Conservation (phyloP, 2,888 invertebrate genomes). For the Rhingia rostrata region DNA sequence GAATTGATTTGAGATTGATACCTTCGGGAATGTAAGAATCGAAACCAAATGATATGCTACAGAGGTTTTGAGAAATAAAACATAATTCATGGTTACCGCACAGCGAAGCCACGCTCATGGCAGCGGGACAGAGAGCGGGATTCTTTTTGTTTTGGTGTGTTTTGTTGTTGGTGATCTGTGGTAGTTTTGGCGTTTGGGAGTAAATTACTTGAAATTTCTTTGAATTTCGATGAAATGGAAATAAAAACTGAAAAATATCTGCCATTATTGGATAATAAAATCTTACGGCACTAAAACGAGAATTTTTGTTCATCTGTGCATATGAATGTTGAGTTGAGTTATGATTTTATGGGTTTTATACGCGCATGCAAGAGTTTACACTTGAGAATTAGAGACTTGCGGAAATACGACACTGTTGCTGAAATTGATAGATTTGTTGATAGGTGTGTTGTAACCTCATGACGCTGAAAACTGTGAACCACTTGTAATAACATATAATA, state of each 20-base stretch:
- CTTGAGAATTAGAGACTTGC: too few species aligned
- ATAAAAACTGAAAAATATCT: conserved; percentile 51
- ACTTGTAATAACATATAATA: too few species aligned
- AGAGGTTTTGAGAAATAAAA: conserved; percentile 62
- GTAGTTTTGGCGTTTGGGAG: conserved; percentile 22
- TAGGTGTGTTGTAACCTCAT: too few species aligned
- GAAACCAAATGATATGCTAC: conserved; percentile 69
- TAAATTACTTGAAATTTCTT: conserved; percentile 65
- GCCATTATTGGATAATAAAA: conserved; percentile 69
- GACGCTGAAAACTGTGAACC: too few species aligned
- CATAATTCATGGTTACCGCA: conserved; percentile 72
- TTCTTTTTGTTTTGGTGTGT: conserved; percentile 1
- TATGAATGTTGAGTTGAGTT: background rate
- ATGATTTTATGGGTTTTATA: too few species aligned
- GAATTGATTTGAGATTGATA: conserved; percentile 74
- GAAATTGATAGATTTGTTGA: too few species aligned
- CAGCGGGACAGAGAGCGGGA: conserved; percentile 14
- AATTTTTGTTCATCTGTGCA: conserved; percentile 1
- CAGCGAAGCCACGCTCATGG: conserved; percentile 6
- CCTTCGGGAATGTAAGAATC: conserved; percentile 72
- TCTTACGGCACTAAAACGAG: conserved; percentile 52
- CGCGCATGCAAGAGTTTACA: too few species aligned
- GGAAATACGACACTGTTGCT: too few species aligned
- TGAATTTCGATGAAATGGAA: conserved; percentile 39
- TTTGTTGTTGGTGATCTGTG: background rate